Evolutionary conservation across 2,113 vertebrate species (phyloP).

Genomic region (Kobus ellipsiprymnus): DNA sequence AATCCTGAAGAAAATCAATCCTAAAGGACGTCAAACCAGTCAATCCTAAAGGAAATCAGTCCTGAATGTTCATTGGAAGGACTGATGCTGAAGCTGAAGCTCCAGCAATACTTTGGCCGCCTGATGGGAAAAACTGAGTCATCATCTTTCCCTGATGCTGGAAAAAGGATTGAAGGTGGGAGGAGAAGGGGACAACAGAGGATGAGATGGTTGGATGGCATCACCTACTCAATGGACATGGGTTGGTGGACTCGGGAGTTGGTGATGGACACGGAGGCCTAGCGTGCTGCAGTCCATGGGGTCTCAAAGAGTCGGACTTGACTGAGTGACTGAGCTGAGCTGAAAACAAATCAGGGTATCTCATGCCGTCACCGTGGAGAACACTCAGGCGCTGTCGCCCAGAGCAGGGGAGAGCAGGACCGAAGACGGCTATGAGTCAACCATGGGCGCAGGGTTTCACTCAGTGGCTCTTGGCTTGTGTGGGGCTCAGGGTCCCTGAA

Average conservation of each 20-base stretch:
- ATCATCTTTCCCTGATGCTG: not conserved
- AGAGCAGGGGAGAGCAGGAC: rapidly evolving
- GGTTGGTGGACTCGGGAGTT: rapidly evolving
- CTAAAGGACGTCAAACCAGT: not conserved
- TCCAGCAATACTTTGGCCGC: not conserved
- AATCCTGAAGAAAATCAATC: not conserved
- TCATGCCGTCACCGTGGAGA: rapidly evolving
- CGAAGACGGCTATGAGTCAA: not conserved
- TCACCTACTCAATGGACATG: not conserved
- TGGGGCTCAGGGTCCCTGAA: rapidly evolving
- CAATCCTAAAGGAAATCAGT: not conserved
- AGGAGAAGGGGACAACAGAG: rapidly evolving
- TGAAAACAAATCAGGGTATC: not conserved
- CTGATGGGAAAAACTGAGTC: rapidly evolving
- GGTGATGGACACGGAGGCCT: not conserved
- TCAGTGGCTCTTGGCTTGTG: rapidly evolving
- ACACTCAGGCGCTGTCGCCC: rapidly evolving
- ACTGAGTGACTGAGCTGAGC: not conserved
- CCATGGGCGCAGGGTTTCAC: not conserved
- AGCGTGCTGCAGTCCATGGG: not conserved
- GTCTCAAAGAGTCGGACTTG: not conserved
- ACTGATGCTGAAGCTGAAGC: not conserved
- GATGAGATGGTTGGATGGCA: not conserved
- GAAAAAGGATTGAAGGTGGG: not conserved
- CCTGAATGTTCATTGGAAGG: not conserved